Base-by-base conservation (phyloP, 2,797 vertebrate species). In the Acanthopagrus latus region DNA sequence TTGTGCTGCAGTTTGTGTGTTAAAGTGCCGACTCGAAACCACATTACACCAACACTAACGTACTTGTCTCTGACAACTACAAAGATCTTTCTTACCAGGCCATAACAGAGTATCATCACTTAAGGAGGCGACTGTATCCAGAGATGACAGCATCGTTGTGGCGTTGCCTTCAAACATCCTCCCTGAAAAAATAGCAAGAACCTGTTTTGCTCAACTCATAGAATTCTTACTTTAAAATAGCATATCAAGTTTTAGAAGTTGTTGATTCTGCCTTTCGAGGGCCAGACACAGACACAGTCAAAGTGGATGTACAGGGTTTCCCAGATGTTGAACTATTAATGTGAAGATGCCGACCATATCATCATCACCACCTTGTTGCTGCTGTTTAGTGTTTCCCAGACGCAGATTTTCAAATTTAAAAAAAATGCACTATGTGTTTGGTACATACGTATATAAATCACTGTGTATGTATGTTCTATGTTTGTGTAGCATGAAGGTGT, bases 161-260 rank as follows among this genome's bases (percentile, higher is more conserved):
- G 97, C 91, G 6, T 91, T 97, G 68, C 98, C 98, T 90, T 99
- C 98, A 81, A 99, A 99, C 84, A 97, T 97, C 87, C 98, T 95
- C 78, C 98, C 98, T 99, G 88, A 5, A 92, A 5, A 92, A 5
- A 92, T 17, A 73, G 64, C 0, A 71, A 64, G 2, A 74, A 47
- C 12, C 64, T 2, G 33, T 64, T 74, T 64, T 8, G 63, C 50
- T 74, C 41, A 25, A 29, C 5, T 62, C 20, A 62, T 71, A 17
- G 51, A 1, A 58, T 18, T 52, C 16, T 5, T 1, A 66, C 3
- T 38, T 59, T 2, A 59, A 25, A 63, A 65, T 50, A n/a, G 33
- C 10, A 1, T 17, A 27, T 62, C 8, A 41, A 8, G 21, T 60
- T 47, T 59, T 11, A n/a, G 6, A 23, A 0, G 6, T 5, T 13